Evolutionary conservation across 92 coral and sea anemone species (phyloP).

Genomic region (Hydrozoanthus gracilis): DNA sequence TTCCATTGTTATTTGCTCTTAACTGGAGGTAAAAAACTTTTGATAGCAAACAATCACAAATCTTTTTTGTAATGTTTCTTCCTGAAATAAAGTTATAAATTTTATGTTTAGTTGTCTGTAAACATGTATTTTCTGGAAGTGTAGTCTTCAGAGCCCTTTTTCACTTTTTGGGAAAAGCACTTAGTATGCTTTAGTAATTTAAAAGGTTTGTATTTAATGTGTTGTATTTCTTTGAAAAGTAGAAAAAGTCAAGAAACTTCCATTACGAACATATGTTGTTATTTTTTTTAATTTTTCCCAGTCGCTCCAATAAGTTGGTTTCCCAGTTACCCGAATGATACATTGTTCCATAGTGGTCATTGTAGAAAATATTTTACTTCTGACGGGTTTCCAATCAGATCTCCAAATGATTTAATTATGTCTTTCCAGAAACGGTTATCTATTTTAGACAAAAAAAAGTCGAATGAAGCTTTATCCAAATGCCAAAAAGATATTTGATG

Average conservation of each 20-base stretch:
- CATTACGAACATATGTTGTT: conserved; percentile 2
- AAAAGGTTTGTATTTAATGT: neutral
- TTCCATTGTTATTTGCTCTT: too few relatives aligned
- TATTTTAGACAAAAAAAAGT: neutral
- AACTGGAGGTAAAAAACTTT: too few relatives aligned
- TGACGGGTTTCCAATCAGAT: neutral
- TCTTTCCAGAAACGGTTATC: neutral
- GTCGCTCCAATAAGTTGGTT: conserved; percentile 5
- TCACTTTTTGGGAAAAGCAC: neutral
- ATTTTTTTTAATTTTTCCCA: neutral
- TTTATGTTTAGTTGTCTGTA: neutral
- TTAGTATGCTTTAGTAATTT: neutral
- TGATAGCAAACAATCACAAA: too few relatives aligned
- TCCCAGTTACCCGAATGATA: neutral
- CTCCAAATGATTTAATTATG: neutral
- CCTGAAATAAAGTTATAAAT: too few relatives aligned
- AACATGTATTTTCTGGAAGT: neutral
- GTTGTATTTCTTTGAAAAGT: neutral
- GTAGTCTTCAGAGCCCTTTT: too few relatives aligned
- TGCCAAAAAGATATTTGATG: neutral
- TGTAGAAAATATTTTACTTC: too few relatives aligned
- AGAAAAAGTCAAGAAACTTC: neutral
- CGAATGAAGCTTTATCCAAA: too few relatives aligned
- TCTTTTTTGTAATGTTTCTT: too few relatives aligned
- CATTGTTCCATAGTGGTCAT: neutral